phyloP scores from a whole-genome alignment of 2,888 invertebrate species.

The Agrotis ipsilon region DNA sequence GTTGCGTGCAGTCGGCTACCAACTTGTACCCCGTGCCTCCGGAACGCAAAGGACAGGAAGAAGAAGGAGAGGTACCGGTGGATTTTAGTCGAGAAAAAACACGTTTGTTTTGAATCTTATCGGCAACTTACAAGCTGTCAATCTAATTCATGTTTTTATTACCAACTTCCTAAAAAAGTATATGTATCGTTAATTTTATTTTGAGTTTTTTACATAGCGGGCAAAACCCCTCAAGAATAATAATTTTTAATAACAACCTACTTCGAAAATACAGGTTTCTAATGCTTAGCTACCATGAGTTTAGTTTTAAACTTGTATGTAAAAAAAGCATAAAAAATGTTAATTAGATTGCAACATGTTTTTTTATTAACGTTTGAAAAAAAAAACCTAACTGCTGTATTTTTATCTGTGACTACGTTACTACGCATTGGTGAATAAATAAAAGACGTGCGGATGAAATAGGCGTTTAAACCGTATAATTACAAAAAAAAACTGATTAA shows the following conservation, averaged over 20 bases:
- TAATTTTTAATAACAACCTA: not conserved
- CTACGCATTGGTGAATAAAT: no score
- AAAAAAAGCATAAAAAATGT: not conserved
- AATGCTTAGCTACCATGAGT: not conserved
- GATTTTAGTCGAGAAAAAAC: not conserved
- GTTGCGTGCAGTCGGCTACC: no score
- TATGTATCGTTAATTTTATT: not conserved
- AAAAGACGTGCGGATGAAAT: no score
- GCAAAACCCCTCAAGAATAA: not conserved
- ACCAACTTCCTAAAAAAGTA: not conserved
- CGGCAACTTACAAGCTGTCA: not conserved
- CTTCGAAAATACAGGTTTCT: conserved; percentile 8
- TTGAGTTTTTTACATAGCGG: conserved; percentile 6
- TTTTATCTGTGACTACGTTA: no score
- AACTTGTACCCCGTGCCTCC: no score
- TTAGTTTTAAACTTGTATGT: no score
- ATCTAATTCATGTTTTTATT: not conserved
- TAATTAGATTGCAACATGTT: conserved; percentile 13
- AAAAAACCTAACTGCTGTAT: not conserved
- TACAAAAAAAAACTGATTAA: no score
- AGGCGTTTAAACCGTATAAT: no score
- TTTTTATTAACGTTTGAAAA: not conserved
- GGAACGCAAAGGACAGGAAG: no score
- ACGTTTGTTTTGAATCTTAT: not conserved
- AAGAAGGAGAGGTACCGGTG: no score